Evolutionary conservation across 2,888 invertebrate genomes (phyloP).

Genomic region (Nasonia oneida): DNA sequence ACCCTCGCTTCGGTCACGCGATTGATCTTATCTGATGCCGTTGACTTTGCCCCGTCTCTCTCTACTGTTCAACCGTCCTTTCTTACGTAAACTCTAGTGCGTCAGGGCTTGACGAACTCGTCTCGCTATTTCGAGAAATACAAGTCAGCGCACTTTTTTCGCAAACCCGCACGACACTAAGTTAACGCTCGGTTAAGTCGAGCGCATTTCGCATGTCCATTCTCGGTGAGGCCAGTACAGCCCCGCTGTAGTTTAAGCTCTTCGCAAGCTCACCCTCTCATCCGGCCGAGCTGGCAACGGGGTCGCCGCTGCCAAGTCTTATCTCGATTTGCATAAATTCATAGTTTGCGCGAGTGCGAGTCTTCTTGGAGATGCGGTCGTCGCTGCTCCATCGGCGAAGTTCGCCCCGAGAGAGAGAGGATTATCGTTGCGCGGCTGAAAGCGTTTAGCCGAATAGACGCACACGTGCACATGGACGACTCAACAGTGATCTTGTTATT

Average conservation of each 20-base stretch:
- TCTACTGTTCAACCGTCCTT: background rate
- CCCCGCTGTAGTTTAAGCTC: slow-evolving; percentile 62
- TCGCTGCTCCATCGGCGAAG: slow-evolving; percentile 33
- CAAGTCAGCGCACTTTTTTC: background rate
- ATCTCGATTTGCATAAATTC: slow-evolving; percentile 79
- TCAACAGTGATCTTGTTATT: background rate
- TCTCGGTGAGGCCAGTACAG: slow-evolving; percentile 62
- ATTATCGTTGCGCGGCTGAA: slow-evolving; percentile 29
- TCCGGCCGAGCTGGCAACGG: slow-evolving; percentile 53
- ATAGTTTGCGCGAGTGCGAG: slow-evolving; percentile 74
- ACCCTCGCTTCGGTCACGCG: slow-evolving; percentile 72
- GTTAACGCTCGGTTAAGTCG: slow-evolving; percentile 70
- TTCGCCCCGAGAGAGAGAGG: background rate
- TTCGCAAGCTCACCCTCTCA: slow-evolving; percentile 55
- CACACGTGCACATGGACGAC: background rate
- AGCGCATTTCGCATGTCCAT: slow-evolving; percentile 64
- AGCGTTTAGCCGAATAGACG: slow-evolving; percentile 7
- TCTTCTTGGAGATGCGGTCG: slow-evolving; percentile 64
- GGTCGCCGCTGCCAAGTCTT: slow-evolving; percentile 70
- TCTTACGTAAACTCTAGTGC: no score
- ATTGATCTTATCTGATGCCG: slow-evolving; percentile 73
- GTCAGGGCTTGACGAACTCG: background rate
- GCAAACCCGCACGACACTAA: background rate
- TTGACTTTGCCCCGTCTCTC: slow-evolving; percentile 57
- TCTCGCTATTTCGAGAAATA: background rate